These are phyloP conservation scores for Bacillus rossius DNA, from an alignment of 1,140 invertebrate genomes.

Conservation along the genomic window DNA sequence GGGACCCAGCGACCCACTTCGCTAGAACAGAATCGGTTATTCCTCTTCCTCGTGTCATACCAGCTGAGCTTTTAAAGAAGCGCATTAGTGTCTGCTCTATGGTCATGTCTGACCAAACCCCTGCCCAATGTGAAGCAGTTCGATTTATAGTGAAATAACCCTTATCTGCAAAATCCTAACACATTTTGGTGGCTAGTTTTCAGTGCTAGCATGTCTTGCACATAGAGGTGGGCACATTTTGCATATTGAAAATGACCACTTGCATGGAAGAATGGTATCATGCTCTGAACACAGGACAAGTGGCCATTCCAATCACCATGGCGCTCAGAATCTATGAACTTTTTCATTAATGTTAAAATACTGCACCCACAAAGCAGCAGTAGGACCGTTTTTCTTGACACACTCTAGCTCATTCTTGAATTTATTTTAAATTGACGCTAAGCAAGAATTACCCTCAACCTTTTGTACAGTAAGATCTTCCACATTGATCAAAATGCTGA, in stretches of 20 bases:
- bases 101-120: constrained; percentile 40
- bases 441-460: background rate
- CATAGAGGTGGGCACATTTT: constrained; percentile 42
- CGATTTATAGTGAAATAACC: constrained; percentile 37
- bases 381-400: background rate
- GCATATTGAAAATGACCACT: constrained; percentile 40
- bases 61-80: constrained; percentile 40
- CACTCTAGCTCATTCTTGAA: background rate
- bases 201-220: constrained; percentile 39
- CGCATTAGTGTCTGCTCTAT: constrained; percentile 40
- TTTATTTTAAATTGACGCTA: no score
- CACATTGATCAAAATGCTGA: background rate
- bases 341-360: constrained; percentile 34
- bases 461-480: background rate
- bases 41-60: constrained; percentile 33
- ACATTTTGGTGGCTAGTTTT: constrained; percentile 30
- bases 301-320: constrained; percentile 40
- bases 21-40: background rate
- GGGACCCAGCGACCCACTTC: no score
- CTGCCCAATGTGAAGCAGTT: constrained; percentile 40
- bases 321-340: constrained; percentile 36
- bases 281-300: constrained; percentile 34
- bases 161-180: constrained; percentile 35
- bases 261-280: constrained; percentile 44
- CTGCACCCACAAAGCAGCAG: constrained; percentile 35